These are phyloP conservation scores for Rosalia funebris DNA, from an alignment of 2,888 invertebrate species.

Conservation along the genomic window DNA sequence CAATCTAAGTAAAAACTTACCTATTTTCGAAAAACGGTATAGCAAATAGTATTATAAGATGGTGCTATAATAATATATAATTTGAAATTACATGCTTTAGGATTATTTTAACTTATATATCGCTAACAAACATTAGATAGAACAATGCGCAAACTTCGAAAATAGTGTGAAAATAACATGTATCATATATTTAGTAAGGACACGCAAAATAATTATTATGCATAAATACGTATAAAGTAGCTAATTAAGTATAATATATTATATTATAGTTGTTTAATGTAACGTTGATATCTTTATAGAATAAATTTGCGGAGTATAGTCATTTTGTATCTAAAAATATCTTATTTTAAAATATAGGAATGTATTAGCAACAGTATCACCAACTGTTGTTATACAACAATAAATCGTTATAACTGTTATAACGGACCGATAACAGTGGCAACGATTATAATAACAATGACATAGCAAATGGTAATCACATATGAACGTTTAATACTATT, in stretches of 20 bases:
- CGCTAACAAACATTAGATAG: neutral
- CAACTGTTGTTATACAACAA: too few species aligned
- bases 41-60: slow-evolving; percentile 3
- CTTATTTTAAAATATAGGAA: too few species aligned
- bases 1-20: slow-evolving; percentile 53
- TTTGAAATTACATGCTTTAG: neutral
- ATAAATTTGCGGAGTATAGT: too few species aligned
- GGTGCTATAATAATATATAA: neutral
- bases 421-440: too few species aligned
- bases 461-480: too few species aligned
- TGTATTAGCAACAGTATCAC: too few species aligned
- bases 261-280: too few species aligned
- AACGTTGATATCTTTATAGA: too few species aligned
- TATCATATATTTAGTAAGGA: slow-evolving; percentile 23
- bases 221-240: slow-evolving; percentile 10
- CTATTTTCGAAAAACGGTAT: slow-evolving; percentile 30
- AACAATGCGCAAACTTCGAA: slow-evolving; percentile 10
- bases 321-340: too few species aligned
- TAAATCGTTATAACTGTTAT: too few species aligned
- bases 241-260: slow-evolving; percentile 7
- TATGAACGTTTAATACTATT: too few species aligned
- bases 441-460: too few species aligned
- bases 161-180: slow-evolving; percentile 22
- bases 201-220: slow-evolving; percentile 8
- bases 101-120: neutral